Evolutionary conservation across 2,797 vertebrate genomes (phyloP).

Genomic region (Molossus molossus): DNA sequence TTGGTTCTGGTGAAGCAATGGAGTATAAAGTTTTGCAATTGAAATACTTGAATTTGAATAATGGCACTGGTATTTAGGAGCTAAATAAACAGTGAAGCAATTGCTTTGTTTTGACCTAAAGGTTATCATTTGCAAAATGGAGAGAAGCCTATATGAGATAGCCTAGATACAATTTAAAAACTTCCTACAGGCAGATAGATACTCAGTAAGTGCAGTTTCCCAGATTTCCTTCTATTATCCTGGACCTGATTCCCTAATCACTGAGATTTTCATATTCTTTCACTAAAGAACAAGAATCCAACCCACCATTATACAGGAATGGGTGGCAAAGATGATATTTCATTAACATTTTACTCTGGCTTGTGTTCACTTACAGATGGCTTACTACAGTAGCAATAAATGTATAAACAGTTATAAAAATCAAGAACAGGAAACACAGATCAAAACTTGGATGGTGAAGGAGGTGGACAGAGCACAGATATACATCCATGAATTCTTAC

Average conservation of each 20-base stretch:
- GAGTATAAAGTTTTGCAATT: not conserved
- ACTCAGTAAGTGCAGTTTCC: not conserved
- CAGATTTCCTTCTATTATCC: not conserved
- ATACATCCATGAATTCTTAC: not conserved
- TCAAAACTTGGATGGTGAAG: not conserved
- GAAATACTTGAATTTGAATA: conserved; percentile 59
- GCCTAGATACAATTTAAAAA: not conserved
- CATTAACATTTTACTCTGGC: not conserved
- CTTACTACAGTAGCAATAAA: not conserved
- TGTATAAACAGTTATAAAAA: conserved; percentile 64
- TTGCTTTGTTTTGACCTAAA: conserved; percentile 19
- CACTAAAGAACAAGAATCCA: conserved; percentile 39
- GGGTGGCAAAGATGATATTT: conserved; percentile 50
- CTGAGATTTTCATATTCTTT: not conserved
- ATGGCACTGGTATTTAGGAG: conserved; percentile 18
- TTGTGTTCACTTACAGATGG: not conserved
- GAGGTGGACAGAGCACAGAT: not conserved
- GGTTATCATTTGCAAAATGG: conserved; percentile 21
- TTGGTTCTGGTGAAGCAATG: conserved; percentile 11
- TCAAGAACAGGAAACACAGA: not conserved
- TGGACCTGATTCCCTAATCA: not conserved
- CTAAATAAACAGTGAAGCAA: conserved; percentile 32
- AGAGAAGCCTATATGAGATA: not conserved
- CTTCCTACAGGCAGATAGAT: not conserved
- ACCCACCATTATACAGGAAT: not conserved